Evolutionary conservation across 2,888 invertebrate species (phyloP), one percentile per base, ranked within the genome.

Genomic region (Clistopyga incitator): DNA sequence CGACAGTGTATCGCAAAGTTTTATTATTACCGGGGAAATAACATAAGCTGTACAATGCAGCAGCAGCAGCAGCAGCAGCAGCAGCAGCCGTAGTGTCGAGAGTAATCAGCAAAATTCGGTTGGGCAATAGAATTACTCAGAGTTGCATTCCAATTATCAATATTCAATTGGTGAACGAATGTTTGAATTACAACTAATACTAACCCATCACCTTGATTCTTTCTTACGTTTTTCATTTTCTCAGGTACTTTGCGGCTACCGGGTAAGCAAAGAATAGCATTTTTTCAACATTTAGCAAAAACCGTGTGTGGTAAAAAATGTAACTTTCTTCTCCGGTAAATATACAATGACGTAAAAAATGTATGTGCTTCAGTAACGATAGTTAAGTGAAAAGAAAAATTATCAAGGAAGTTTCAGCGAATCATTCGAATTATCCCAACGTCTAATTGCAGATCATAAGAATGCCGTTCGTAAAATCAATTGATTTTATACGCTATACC

Each of bases 121-220:
- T 18, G 59, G 64, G n/a, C 61, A 67, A 75, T 68, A 25, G 34
- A 47, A 50, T 64, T 61, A 81, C 59, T 29, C 45, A 61, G 45
- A 80, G 42, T 75, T 77, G 74, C 74, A 78, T 64, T 81, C 61
- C 45, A 64, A 77, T 78, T 80, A 78, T 54, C 52, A 45, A 45
- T 76, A 23, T 70, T 74, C 68, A 81, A 80, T 38, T 67, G 74
- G 77, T 68, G 68, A 84, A 70, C 77, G 70, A 78, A 84, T 84
- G 78, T 84, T 71, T 54, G 78, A 81, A 84, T 78, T 78, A 84
- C 61, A 74, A 77, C 29, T 77, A 61, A 68, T 64, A n/a, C 56
- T 64, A 78, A 77, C n/a, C n/a, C 45, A 71, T 54, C 50, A 64
- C 78, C 54, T 70, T 50, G 38, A 80, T 83, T 71, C 20, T 54